Conservation (phyloP, 2,113 vertebrate species). For the Gallinago paraguaiae region DNA sequence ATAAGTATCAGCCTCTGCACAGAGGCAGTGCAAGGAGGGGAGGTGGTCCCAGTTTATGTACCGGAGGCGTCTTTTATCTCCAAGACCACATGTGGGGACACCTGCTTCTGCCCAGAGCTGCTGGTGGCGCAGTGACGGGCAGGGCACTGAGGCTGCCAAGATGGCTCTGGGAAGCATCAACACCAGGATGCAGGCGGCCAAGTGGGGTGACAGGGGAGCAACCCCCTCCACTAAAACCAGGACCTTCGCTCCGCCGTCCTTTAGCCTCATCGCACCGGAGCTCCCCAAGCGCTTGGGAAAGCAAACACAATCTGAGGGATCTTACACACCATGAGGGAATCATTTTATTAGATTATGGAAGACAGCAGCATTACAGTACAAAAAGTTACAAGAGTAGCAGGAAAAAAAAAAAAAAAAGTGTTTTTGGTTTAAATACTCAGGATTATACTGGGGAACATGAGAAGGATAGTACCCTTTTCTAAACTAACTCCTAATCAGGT, state of each 20-base stretch:
- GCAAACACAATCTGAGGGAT: not conserved
- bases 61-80: accelerated
- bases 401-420: constrained; percentile 57
- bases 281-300: not conserved
- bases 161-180: not conserved
- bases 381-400: constrained; percentile 71
- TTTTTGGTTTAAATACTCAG: constrained; percentile 72
- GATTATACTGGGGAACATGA: constrained; percentile 67
- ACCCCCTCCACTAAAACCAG: not conserved
- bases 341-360: constrained; percentile 72
- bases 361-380: constrained; percentile 72
- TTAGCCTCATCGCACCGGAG: not conserved
- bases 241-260: not conserved
- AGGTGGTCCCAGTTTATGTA: accelerated
- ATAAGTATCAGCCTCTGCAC: too few relatives aligned
- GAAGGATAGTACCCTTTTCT: constrained; percentile 63
- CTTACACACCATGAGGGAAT: constrained; percentile 68
- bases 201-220: too few relatives aligned
- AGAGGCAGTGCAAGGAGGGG: not conserved
- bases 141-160: not conserved
- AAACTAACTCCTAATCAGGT: constrained; percentile 60
- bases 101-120: too few relatives aligned
- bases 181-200: not conserved
- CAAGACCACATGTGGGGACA: accelerated
- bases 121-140: not conserved